Evolutionary conservation across 2,888 invertebrate genomes (phyloP).

Genomic region (Hypena proboscidalis): DNA sequence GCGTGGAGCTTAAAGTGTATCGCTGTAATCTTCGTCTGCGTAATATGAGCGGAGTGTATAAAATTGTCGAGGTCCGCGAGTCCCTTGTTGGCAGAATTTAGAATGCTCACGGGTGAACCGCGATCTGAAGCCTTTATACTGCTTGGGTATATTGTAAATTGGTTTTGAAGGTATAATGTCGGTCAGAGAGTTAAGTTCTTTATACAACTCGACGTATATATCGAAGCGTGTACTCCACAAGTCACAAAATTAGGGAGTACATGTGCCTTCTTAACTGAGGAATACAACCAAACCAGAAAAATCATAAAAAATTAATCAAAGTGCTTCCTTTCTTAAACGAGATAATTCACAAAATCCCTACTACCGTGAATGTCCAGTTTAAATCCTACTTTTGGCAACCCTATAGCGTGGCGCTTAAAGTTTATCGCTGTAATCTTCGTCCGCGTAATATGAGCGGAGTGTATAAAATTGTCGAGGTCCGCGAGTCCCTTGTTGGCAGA

Average conservation of each 20-base stretch:
- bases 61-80: slow-evolving; percentile 27
- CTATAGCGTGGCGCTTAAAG: slow-evolving; percentile 26
- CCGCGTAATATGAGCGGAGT: slow-evolving; percentile 30
- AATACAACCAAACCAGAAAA: too few relatives aligned
- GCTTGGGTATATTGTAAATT: too few relatives aligned
- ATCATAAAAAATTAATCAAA: too few relatives aligned
- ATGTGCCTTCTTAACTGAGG: too few relatives aligned
- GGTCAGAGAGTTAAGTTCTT: too few relatives aligned
- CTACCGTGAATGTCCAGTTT: neutral
- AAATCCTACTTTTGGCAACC: neutral
- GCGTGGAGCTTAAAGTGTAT: slow-evolving; percentile 37
- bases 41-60: slow-evolving; percentile 34
- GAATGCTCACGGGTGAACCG: slow-evolving; percentile 31
- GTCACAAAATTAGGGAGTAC: too few relatives aligned
- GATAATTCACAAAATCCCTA: too few relatives aligned
- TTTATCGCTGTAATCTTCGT: slow-evolving; percentile 41
- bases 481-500: slow-evolving; percentile 18
- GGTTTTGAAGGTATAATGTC: too few relatives aligned
- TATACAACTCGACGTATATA: too few relatives aligned
- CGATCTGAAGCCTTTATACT: too few relatives aligned
- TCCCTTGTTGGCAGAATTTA: slow-evolving; percentile 29
- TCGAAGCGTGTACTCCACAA: too few relatives aligned
- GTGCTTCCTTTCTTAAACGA: too few relatives aligned
- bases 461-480: slow-evolving; percentile 35
- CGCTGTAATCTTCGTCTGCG: slow-evolving; percentile 35